Evolutionary conservation across 1,140 invertebrate species (phyloP), one percentile per base, ranked within the genome.

Genomic region (Pachypsylla venusta): DNA sequence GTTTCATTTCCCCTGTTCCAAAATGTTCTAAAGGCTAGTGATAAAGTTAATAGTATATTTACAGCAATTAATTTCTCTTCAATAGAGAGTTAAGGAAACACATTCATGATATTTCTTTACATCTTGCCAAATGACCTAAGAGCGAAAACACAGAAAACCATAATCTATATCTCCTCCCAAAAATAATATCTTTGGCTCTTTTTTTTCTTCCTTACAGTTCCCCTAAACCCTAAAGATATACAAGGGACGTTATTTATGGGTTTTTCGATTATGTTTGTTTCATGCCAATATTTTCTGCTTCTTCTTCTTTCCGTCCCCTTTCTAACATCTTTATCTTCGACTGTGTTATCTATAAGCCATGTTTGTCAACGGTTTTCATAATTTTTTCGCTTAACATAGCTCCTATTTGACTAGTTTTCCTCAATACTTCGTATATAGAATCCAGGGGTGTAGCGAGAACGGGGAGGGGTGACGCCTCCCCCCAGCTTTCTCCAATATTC

Each of bases 61-160:
- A 35, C 30, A 35, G 30, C 30, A 35, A 35, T 35, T 35, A 35
- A 35, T 35, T 35, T 35, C 30, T 7, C 7, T 35, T 10, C 7
- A 48, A 48, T n/a, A n/a, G 22, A 48, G 16, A 48, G 16, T 48
- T 4, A 19, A n/a, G 42, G 16, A 19, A 48, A 48, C 16, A 48
- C 4, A 48, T 35, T 5, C 42, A 48, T 10, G 4, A 4, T n/a
- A 5, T 7, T n/a, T 35, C n/a, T 7, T 48, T 48, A 19, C 4
- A 7, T 19, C 42, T 48, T 48, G 42, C 42, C 16, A 48, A 48
- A 48, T 48, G 42, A 48, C 42, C 42, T 22, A 48, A 48, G 42
- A 48, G 42, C 30, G n/a, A 48, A 19, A 48, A 48, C n/a, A n/a
- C n/a, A 48, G n/a, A 48, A n/a, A 19, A 19, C 42, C 42, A 48